phyloP scores from a whole-genome alignment of 2,113 vertebrate species.

The Alectura lathami region DNA sequence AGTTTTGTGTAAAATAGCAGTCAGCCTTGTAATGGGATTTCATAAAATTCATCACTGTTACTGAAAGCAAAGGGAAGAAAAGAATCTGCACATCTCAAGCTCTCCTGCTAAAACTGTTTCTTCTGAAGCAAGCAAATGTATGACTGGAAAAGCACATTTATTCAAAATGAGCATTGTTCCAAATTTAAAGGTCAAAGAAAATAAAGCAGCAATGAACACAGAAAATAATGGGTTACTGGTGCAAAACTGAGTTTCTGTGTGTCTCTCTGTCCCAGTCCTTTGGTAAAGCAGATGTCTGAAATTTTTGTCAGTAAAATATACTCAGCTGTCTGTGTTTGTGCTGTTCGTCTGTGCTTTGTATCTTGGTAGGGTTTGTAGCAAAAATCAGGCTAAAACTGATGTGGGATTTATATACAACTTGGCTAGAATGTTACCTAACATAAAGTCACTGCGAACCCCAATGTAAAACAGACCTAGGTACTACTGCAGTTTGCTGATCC shows the following conservation, averaged over 20 bases:
- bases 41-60: background rate
- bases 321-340: background rate
- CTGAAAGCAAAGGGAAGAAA: background rate
- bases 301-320: background rate
- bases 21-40: constrained; percentile 11
- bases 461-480: background rate
- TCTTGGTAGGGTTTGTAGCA: background rate
- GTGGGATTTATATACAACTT: constrained; percentile 22
- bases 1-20: background rate
- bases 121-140: background rate
- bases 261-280: background rate
- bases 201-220: background rate
- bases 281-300: background rate
- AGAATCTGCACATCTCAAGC: background rate
- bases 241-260: background rate
- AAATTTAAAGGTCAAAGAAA: background rate
- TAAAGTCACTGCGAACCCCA: background rate
- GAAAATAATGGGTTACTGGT: background rate
- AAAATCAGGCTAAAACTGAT: constrained; percentile 5
- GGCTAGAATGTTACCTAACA: background rate
- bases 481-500: constrained; percentile 11
- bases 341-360: background rate
- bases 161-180: background rate
- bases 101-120: background rate
- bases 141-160: background rate